A percentile compares a stretch with the other conserved stretches of the same genome.
Conservation (phyloP, 2,797 vertebrate genomes). For the Lycodopsis pacificus region DNA sequence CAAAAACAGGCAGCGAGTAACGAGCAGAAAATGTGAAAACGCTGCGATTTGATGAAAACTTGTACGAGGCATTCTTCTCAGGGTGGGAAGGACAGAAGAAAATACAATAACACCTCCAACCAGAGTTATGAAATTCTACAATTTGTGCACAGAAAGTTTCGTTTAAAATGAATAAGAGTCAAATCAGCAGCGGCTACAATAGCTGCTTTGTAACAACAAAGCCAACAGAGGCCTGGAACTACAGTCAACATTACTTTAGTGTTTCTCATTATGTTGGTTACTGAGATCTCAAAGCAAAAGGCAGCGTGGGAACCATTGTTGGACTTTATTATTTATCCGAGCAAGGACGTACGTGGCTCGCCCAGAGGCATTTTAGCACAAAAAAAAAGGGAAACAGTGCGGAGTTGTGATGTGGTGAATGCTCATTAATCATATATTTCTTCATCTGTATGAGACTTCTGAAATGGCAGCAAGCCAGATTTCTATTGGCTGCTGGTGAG, state of each 20-base stretch:
- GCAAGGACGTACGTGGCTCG: not conserved
- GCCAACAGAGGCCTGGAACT: not conserved
- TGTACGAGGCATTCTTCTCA: not conserved
- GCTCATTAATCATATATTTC: not conserved
- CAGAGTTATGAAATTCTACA: conserved; percentile 8
- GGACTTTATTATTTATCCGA: not conserved
- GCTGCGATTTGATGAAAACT: conserved; percentile 8
- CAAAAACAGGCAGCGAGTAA: conserved; percentile 1
- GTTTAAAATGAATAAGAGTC: conserved; percentile 4
- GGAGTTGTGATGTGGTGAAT: not conserved
- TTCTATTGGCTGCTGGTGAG: conserved; percentile 19
- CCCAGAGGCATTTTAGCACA: not conserved
- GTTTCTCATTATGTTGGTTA: not conserved
- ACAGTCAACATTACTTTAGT: not conserved
- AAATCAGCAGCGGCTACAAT: conserved; percentile 1
- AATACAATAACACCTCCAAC: conserved; percentile 4
- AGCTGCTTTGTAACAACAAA: conserved; percentile 10
- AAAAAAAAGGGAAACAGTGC: not conserved
- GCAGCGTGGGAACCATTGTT: not conserved
- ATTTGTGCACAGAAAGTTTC: not conserved
- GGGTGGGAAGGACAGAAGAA: not conserved
- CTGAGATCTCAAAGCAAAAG: not conserved
- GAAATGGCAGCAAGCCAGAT: conserved; percentile 41
- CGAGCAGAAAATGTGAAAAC: conserved; percentile 4
- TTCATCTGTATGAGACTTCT: not conserved